Evolutionary conservation across 2,113 vertebrate genomes (phyloP).

Genomic region (Pachycephala philippinensis): DNA sequence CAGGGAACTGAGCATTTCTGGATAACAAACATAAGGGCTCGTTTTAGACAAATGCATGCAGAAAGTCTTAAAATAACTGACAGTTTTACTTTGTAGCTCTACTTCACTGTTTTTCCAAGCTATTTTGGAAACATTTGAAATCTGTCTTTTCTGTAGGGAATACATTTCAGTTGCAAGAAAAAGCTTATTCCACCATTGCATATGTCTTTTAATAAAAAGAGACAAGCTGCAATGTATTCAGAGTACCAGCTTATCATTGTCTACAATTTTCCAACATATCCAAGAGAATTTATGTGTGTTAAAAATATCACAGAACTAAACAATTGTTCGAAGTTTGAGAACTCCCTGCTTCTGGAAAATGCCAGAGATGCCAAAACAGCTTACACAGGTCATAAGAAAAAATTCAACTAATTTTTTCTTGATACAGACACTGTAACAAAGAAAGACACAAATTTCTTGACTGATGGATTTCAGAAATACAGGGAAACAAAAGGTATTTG

Average conservation of each 20-base stretch:
- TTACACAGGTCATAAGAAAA: not conserved
- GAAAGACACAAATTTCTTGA: not conserved
- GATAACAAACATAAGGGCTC: not conserved
- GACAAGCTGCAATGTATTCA: not conserved
- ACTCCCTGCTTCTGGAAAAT: not conserved
- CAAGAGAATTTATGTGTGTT: not conserved
- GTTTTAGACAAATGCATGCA: not conserved
- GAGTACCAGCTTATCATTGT: not conserved
- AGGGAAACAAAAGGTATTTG: not conserved
- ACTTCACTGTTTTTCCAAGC: not conserved
- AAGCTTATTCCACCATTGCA: not conserved
- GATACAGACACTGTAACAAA: not conserved
- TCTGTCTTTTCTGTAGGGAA: not conserved
- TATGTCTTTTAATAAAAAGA: not conserved
- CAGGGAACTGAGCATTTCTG: not conserved
- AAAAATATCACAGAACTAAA: not conserved
- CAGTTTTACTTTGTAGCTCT: not conserved
- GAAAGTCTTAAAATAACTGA: not conserved
- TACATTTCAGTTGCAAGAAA: not conserved
- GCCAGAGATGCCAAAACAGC: constrained; percentile 19
- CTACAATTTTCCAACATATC: not conserved
- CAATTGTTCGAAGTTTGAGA: not conserved
- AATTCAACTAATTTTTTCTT: not conserved
- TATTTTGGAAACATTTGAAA: constrained; percentile 7
- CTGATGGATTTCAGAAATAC: not conserved